phyloP scores from a whole-genome alignment of 2,113 vertebrate species.

The Dolichallabes microphthalmus region DNA sequence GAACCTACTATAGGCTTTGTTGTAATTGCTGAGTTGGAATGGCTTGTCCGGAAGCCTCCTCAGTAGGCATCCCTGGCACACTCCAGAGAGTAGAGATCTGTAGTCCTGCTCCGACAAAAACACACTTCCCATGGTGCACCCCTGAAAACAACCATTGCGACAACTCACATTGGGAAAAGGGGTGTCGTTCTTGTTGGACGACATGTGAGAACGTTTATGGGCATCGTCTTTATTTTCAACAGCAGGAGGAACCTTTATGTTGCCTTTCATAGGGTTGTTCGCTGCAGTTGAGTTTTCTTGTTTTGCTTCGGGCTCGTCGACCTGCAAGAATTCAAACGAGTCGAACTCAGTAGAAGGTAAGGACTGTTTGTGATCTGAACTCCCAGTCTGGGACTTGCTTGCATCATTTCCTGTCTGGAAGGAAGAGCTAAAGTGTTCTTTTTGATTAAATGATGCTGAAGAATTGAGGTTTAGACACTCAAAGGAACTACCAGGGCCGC shows the following conservation, averaged over 20 bases:
- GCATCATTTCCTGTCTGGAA: constrained; percentile 21
- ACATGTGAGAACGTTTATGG: not conserved
- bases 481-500: not conserved
- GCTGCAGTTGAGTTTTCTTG: not conserved
- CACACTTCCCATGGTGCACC: constrained; percentile 4
- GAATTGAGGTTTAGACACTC: not conserved
- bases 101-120: constrained; percentile 77
- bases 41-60: constrained; percentile 72
- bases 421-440: constrained; percentile 14
- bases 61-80: constrained; percentile 80
- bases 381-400: not conserved
- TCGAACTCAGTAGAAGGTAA: constrained; percentile 6
- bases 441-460: not conserved
- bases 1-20: constrained; percentile 77
- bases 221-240: not conserved
- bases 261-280: not conserved
- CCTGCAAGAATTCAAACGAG: constrained; percentile 38
- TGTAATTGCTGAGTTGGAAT: constrained; percentile 71
- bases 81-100: constrained; percentile 79
- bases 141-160: constrained; percentile 58
- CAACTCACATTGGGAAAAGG: not conserved
- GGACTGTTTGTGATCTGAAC: not conserved
- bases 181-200: not conserved
- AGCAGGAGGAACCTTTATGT: not conserved
- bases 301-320: not conserved